Conservation (phyloP, 1,140 invertebrate genomes). For the Pseudobourletiella spinata region DNA sequence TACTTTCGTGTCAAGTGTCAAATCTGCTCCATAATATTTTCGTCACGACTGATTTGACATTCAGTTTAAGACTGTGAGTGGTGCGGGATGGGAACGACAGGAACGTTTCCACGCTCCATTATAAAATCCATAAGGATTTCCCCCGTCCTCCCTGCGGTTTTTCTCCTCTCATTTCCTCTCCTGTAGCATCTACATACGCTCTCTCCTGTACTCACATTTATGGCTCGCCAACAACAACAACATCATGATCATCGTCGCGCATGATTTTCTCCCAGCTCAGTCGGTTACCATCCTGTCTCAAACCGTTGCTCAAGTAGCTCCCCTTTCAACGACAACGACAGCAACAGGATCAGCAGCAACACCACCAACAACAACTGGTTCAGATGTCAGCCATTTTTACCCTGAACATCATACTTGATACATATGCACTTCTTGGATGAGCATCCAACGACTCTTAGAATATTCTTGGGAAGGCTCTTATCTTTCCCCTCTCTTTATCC, state of each 20-base stretch:
- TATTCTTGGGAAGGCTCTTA: too few species aligned
- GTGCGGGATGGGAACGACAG: background rate
- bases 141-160: background rate
- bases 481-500: too few species aligned
- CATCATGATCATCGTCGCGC: background rate
- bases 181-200: background rate
- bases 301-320: too few species aligned
- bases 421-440: too few species aligned
- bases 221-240: background rate
- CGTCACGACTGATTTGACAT: conserved; percentile 1
- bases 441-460: too few species aligned
- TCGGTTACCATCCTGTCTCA: too few species aligned
- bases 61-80: background rate
- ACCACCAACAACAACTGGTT: too few species aligned
- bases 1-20: background rate
- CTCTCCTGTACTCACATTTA: background rate
- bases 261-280: background rate
- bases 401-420: too few species aligned
- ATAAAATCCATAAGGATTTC: background rate
- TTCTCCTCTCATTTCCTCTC: background rate
- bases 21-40: background rate
- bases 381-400: too few species aligned
- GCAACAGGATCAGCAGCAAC: too few species aligned
- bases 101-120: background rate
- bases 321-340: too few species aligned